Evolutionary conservation across 2,888 invertebrate species (phyloP).

Genomic region (Phlogophora meticulosa): DNA sequence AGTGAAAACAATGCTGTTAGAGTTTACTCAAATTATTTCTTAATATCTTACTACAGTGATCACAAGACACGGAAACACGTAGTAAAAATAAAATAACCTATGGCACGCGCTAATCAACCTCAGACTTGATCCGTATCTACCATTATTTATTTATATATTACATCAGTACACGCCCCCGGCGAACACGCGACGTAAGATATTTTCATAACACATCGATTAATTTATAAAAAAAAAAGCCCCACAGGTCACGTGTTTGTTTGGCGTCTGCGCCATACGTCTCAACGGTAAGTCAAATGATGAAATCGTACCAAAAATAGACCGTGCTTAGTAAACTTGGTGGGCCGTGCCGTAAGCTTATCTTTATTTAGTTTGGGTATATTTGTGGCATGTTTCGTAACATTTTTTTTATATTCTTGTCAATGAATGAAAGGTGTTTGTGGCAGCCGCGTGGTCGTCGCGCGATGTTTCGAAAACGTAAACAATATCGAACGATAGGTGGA

Average conservation of each 20-base stretch:
- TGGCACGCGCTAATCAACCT: constrained; percentile 25
- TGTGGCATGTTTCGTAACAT: constrained; percentile 13
- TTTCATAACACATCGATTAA: constrained; percentile 27
- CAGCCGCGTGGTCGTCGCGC: constrained; percentile 9
- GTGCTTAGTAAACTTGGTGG: constrained; percentile 33
- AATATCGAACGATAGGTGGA: constrained; percentile 10
- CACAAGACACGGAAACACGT: background rate
- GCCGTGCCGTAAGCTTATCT: constrained; percentile 51
- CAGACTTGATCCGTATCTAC: constrained; percentile 1
- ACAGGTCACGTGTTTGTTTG: constrained; percentile 33
- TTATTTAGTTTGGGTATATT: constrained; percentile 25
- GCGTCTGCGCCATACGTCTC: constrained; percentile 13
- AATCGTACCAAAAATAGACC: constrained; percentile 47
- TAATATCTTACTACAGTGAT: background rate
- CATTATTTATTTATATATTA: constrained; percentile 40
- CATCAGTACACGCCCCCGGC: constrained; percentile 37
- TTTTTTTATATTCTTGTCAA: background rate
- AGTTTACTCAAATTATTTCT: no score
- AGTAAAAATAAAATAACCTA: background rate
- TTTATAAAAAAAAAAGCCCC: constrained; percentile 19
- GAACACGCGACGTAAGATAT: constrained; percentile 20
- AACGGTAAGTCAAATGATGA: constrained; percentile 31
- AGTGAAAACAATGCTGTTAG: no score
- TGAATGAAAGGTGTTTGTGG: constrained; percentile 15
- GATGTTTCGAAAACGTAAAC: constrained; percentile 15